Conservation (phyloP, 2,113 vertebrate species). For the Pelecanus crispus region DNA sequence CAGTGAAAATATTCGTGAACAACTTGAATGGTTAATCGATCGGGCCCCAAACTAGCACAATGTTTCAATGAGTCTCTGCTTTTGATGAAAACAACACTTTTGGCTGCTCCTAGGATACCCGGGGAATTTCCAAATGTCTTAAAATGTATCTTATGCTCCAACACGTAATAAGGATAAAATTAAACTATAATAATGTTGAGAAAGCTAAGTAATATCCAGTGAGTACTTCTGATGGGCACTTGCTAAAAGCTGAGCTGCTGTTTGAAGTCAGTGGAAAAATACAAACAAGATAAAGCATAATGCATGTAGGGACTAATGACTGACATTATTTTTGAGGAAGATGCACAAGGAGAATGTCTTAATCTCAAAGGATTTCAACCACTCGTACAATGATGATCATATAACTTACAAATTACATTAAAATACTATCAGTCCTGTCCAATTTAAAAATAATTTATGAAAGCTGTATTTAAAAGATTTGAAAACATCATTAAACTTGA, state of each 20-base stretch:
- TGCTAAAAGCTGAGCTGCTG: neutral
- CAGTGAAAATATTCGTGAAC: neutral
- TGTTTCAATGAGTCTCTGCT: neutral
- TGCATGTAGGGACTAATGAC: rapidly evolving
- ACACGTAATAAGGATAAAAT: neutral
- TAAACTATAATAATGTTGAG: neutral
- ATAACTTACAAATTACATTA: neutral
- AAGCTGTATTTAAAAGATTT: neutral
- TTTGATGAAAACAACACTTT: neutral
- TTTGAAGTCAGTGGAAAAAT: neutral
- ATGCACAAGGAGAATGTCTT: neutral
- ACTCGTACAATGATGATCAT: rapidly evolving
- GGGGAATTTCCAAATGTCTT: neutral
- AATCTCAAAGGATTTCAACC: neutral
- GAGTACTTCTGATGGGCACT: neutral
- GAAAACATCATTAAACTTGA: neutral
- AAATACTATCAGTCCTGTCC: neutral
- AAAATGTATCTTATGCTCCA: neutral
- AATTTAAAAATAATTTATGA: neutral
- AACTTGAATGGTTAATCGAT: neutral
- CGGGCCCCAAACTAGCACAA: neutral
- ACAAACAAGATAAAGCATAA: neutral
- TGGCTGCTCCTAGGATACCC: neutral
- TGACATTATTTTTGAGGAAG: neutral
- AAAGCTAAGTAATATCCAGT: neutral